A percentile compares a stretch with the other conserved stretches of the same genome.
These are phyloP conservation scores for Lasioglossum albipes DNA, from an alignment of 1,140 invertebrate species.

Conservation along the genomic window DNA sequence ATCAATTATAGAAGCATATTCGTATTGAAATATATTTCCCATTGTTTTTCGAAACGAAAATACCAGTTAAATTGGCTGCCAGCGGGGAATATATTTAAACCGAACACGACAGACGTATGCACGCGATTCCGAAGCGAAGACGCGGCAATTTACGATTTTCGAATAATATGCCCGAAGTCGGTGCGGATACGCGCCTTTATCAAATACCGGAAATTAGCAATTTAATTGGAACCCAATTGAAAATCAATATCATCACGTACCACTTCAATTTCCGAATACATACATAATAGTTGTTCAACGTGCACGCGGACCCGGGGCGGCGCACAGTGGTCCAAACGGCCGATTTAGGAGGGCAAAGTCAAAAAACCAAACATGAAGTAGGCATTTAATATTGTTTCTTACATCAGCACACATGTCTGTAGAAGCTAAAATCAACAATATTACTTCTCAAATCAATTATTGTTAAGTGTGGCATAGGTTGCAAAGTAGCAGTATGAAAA, in stretches of 20 bases:
- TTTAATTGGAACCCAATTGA: constrained; percentile 3
- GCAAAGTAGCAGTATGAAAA: no score
- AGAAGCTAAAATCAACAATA: no score
- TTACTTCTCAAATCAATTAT: no score
- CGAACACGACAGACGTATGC: not conserved
- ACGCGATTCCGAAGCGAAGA: not conserved
- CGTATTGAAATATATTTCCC: no score
- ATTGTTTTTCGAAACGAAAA: not conserved
- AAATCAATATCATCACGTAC: not conserved
- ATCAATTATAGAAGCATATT: no score
- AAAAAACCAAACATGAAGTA: no score
- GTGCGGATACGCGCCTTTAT: not conserved
- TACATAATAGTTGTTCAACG: not conserved
- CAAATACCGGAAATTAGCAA: constrained; percentile 4
- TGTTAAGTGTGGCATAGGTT: no score
- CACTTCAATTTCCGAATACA: constrained; percentile 1
- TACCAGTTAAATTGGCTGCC: not conserved
- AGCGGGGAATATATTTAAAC: not conserved
- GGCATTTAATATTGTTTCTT: no score
- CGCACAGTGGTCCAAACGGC: no score
- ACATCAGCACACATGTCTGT: no score
- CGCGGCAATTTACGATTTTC: not conserved
- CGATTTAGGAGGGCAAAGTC: no score
- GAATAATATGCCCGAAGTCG: not conserved
- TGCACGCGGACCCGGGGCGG: not conserved